Base-by-base conservation (phyloP, 2,888 invertebrate species). In the Opisthograptis luteolata region DNA sequence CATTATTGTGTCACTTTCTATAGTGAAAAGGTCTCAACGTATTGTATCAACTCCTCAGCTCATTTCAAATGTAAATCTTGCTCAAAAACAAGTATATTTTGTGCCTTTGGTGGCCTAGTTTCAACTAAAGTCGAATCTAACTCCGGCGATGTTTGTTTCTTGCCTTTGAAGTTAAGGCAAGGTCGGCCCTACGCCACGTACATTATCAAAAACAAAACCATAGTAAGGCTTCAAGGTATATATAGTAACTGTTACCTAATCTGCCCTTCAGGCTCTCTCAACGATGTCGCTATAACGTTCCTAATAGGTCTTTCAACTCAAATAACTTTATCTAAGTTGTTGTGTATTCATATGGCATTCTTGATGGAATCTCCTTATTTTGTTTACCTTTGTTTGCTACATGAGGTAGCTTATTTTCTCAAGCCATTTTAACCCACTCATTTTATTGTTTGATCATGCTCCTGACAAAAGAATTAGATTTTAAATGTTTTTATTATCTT, bases 261-360 rank as follows among this genome's bases (percentile, higher is more conserved):
- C 42, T 49, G 14, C 8, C 10, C 5, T 39, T 13, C 32, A 43
- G 32, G 34, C 35, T 28, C 32, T n/a, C 17, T 41, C 36, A 13
- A 17, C 37, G 20, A 25, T 10, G 42, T n/a, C 7, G 13, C 14
- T 27, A 19, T 24, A 28, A 36, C 25, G 5, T 49, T 44, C 54
- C 56, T 64, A n/a, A n/a, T n/a, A 49, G 61, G 67, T 72, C 64
- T 67, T 70, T 70, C 62, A 71, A 68, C 72, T 70, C 59, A 1
- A 48, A 28, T 31, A 35, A 39, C 31, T 40, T 51, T 40, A 40
- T 51, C 35, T 51, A 17, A 22, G 17, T 19, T n/a, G 9, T 28
- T 50, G 12, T 40, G 30, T 7, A 36, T 45, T 40, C 30, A 40
- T 35, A 41, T 24, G 13, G 35, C 14, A 45, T 45, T 22, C 24